Percentiles rank a stretch among this genome's conserved stretches.
phyloP scores from a whole-genome alignment of 2,888 invertebrate genomes.

The Axea sp. region DNA sequence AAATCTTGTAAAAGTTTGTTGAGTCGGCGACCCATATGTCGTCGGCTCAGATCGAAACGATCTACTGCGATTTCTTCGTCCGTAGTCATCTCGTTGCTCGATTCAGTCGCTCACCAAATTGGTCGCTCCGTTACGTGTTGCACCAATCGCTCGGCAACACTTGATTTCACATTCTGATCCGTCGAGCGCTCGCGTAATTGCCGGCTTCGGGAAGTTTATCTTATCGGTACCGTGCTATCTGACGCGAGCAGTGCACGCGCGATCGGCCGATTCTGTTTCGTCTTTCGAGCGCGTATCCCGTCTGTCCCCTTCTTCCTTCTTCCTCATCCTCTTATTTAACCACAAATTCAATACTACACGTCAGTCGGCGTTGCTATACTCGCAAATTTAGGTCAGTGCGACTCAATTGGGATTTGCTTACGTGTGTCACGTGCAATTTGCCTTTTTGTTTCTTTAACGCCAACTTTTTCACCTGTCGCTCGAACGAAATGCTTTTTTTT shows the following conservation, averaged over 20 bases:
- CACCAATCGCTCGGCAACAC: conserved; percentile 50
- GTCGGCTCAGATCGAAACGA: neutral
- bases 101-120: conserved; percentile 51
- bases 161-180: conserved; percentile 62
- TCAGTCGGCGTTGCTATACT: conserved; percentile 43
- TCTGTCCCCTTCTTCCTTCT: conserved; percentile 3
- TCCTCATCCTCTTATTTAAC: conserved; percentile 29
- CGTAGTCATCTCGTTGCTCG: conserved; percentile 28
- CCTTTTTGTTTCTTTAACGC: conserved; percentile 43
- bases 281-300: conserved; percentile 4
- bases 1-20: neutral
- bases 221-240: conserved; percentile 58
- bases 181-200: conserved; percentile 55
- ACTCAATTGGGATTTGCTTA: conserved; percentile 60
- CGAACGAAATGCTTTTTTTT: conserved; percentile 29
- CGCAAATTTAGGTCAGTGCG: conserved; percentile 59
- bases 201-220: conserved; percentile 55
- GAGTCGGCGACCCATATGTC: conserved; percentile 3
- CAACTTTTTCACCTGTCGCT: conserved; percentile 57
- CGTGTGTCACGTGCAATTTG: conserved; percentile 61
- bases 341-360: conserved; percentile 47
- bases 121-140: conserved; percentile 54
- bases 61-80: conserved; percentile 46
- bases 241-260: conserved; percentile 59
- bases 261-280: conserved; percentile 34